Percentiles rank a stretch among this genome's conserved stretches.
These are phyloP conservation scores for Drosophila gaucha DNA, from an alignment of 2,888 invertebrate species.

Conservation along the genomic window DNA sequence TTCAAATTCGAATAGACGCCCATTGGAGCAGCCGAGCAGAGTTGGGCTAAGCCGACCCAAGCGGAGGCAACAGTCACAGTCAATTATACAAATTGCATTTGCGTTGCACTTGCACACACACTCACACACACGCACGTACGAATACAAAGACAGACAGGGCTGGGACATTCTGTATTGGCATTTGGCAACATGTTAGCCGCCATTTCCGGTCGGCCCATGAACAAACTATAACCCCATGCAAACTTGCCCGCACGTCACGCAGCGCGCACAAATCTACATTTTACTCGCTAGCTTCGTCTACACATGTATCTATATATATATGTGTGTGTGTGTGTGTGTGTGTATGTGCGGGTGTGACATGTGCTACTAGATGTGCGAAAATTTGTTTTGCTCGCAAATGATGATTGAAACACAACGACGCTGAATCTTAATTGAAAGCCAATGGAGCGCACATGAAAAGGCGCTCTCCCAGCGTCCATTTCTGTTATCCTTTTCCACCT, in stretches of 20 bases:
- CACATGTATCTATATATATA: neutral
- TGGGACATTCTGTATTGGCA: constrained; percentile 45
- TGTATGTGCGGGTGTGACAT: constrained; percentile 20
- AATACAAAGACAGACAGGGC: neutral
- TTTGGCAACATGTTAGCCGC: constrained; percentile 64
- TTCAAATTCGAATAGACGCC: constrained; percentile 53
- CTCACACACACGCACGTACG: neutral
- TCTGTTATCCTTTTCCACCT: neutral
- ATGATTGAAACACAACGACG: constrained; percentile 55
- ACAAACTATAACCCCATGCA: constrained; percentile 33
- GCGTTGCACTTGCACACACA: constrained; percentile 33
- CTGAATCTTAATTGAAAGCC: constrained; percentile 60
- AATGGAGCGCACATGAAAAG: constrained; percentile 28
- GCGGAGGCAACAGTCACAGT: constrained; percentile 68
- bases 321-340: neutral
- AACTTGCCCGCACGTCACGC: constrained; percentile 33
- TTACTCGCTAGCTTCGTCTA: constrained; percentile 3
- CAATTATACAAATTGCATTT: constrained; percentile 80
- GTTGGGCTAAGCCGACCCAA: constrained; percentile 19
- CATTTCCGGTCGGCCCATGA: constrained; percentile 45
- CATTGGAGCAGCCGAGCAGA: constrained; percentile 20
- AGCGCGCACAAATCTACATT: constrained; percentile 47
- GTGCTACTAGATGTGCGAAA: constrained; percentile 44
- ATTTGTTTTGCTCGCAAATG: constrained; percentile 59
- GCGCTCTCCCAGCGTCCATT: constrained; percentile 9